Base-by-base conservation (phyloP, 64 coral and sea anemone species). In the Hydrozoanthus tunicans region DNA sequence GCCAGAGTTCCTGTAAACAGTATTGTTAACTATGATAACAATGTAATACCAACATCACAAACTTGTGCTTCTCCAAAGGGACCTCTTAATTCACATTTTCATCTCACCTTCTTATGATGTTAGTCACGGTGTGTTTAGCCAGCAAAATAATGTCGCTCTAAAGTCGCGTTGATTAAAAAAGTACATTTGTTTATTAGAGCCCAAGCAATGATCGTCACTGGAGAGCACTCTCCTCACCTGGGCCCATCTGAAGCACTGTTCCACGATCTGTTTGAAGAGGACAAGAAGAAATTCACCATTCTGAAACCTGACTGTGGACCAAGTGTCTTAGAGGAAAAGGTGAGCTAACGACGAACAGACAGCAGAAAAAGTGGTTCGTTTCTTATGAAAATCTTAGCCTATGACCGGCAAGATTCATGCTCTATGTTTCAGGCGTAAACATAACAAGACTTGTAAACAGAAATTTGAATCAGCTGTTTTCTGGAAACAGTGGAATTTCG, bases 231-330 rank as follows among this genome's bases (percentile, higher is more conserved):
- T 62, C 89, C 91, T 77, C 95, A 97, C 51, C 55, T 91, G 64
- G 25, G 56, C 58, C 78, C 77, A 60, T 81, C 90, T 6, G 90
- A 91, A 65, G 77, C 78, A 55, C 15, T 91, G 25, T 80, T 91
- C 79, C 90, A 91, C 67, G 77, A 80, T 61, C 57, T 99, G 53
- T 92, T 93, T 81, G 73, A 92, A 15, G 77, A 88, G 77, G 94
- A 99, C 77, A 92, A 81, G 59, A 91, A 91, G 71, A 99, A 93
- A 58, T 90, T 93, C 85, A 99, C 90, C 82, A 91, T 99, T 69
- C 92, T 99, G 10, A 99, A 92, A 67, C 96, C 94, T 59, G 96
- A 98, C 54, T 95, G 96, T 92, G 96, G 96, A 72, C 89, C 96
- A 24, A 95, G 94, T 93, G 94, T 95, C 6, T 26, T 98, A 90